Conservation (phyloP, 2,888 invertebrate genomes). For the Xestia rhomboidea region DNA sequence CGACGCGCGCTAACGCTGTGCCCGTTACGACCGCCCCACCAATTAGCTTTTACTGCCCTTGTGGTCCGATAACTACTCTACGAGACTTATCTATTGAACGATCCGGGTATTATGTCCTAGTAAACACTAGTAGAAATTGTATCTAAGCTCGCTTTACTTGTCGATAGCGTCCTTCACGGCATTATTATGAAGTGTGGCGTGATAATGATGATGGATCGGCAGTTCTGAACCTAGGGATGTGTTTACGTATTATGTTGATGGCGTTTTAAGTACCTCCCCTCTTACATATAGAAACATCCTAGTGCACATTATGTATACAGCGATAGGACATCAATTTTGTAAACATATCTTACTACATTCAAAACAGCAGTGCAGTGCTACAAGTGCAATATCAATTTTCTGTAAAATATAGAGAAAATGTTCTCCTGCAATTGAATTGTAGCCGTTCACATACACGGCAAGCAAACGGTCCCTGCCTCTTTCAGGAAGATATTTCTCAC, state of each 20-base stretch:
- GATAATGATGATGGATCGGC: conserved; percentile 58
- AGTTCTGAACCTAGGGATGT: conserved; percentile 16
- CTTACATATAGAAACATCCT: conserved; percentile 2
- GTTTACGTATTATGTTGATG: conserved; percentile 44
- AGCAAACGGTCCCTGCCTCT: conserved; percentile 42
- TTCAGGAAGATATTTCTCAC: conserved; percentile 52
- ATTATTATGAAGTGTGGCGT: conserved; percentile 49
- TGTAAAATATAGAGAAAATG: conserved; percentile 58
- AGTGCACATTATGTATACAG: not conserved
- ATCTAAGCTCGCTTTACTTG: conserved; percentile 62
- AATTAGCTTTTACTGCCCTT: conserved; percentile 89
- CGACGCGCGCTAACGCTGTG: conserved; percentile 79
- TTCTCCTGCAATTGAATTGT: conserved; percentile 67
- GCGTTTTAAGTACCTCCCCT: conserved; percentile 47
- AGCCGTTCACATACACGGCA: conserved; percentile 47
- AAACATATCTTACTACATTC: conserved; percentile 10
- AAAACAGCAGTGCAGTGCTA: conserved; percentile 18
- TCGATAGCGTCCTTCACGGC: conserved; percentile 46
- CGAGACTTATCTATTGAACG: conserved; percentile 85
- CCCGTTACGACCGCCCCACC: conserved; percentile 84
- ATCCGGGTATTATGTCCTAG: conserved; percentile 80
- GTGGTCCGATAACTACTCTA: conserved; percentile 86
- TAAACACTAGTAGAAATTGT: conserved; percentile 77
- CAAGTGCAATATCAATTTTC: conserved; percentile 65
- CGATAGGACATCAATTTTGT: conserved; percentile 1